Percentiles rank a stretch among this genome's conserved stretches.
Conservation (phyloP, 2,888 invertebrate species). For the Smittia sp. region DNA sequence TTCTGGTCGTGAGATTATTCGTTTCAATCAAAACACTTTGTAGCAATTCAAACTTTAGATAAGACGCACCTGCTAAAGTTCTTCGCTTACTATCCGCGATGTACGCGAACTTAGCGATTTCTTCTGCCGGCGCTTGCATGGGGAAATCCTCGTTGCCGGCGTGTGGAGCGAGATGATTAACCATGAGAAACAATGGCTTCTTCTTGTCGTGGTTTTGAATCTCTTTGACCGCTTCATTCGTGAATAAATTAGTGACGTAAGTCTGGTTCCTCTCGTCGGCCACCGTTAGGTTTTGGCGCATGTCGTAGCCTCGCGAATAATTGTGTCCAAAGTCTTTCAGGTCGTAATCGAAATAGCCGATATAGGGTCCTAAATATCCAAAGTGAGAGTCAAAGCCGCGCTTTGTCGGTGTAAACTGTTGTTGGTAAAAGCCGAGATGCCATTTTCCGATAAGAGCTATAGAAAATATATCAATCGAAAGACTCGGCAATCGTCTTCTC, state of each 20-base stretch:
- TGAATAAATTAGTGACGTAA: constrained; percentile 71
- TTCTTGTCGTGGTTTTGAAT: constrained; percentile 59
- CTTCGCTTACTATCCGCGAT: constrained; percentile 65
- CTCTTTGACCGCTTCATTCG: constrained; percentile 62
- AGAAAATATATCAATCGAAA: too few species aligned
- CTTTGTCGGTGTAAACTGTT: constrained; percentile 60
- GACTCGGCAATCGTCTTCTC: too few species aligned
- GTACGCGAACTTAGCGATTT: constrained; percentile 64
- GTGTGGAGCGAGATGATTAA: constrained; percentile 79
- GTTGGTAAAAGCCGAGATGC: constrained; percentile 77
- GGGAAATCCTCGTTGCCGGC: constrained; percentile 66
- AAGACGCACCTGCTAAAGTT: constrained; percentile 71
- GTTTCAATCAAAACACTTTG: too few species aligned
- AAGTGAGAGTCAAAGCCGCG: constrained; percentile 79
- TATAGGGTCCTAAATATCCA: constrained; percentile 79
- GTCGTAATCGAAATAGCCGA: constrained; percentile 74
- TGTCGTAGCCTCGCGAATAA: constrained; percentile 54
- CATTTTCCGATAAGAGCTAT: constrained; percentile 89
- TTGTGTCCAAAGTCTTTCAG: constrained; percentile 51
- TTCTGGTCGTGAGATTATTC: too few species aligned
- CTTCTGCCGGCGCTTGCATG: constrained; percentile 70
- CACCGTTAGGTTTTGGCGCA: constrained; percentile 56
- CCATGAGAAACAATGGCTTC: constrained; percentile 72
- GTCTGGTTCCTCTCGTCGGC: constrained; percentile 56
- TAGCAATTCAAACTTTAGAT: too few species aligned